A percentile compares a stretch with the other conserved stretches of the same genome.
These are phyloP conservation scores for Lepetodrilus schrolli DNA, from an alignment of 2,888 invertebrate genomes.

Conservation along the genomic window DNA sequence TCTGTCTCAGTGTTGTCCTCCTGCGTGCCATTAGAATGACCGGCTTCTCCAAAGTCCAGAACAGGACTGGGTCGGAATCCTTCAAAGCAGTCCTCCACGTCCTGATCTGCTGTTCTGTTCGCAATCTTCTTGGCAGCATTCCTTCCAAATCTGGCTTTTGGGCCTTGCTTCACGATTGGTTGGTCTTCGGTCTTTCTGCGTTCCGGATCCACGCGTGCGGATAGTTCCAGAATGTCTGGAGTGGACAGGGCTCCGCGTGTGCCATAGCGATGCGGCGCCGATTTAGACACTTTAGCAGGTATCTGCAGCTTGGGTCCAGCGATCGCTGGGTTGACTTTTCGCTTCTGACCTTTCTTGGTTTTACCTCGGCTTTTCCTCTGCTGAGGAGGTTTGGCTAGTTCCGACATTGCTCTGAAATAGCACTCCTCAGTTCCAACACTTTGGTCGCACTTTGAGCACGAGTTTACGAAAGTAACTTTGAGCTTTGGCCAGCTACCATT, in stretches of 20 bases:
- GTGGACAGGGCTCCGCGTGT: not conserved
- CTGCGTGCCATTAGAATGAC: not conserved
- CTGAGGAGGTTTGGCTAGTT: not conserved
- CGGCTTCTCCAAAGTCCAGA: not conserved
- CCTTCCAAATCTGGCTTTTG: not conserved
- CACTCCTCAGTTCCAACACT: slow-evolving; percentile 14
- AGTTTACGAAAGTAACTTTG: slow-evolving; percentile 8
- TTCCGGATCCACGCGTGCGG: not conserved
- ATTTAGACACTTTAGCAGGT: not conserved
- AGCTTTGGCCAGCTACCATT: slow-evolving; percentile 1
- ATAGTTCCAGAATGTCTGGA: not conserved
- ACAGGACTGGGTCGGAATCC: not conserved
- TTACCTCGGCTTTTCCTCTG: not conserved
- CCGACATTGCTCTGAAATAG: slow-evolving; percentile 12
- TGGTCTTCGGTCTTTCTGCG: not conserved
- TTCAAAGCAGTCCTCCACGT: not conserved
- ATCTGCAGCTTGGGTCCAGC: too few species aligned
- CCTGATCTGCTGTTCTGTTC: not conserved
- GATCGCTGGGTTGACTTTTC: not conserved
- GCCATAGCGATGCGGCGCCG: not conserved
- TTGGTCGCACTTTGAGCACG: not conserved
- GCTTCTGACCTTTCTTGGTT: not conserved
- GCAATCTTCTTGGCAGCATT: not conserved
- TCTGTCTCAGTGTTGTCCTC: not conserved
- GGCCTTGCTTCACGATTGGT: not conserved